Evolutionary conservation across 2,113 vertebrate genomes (phyloP), one percentile per base, ranked within the genome.

Genomic region (Sceloporus undulatus): DNA sequence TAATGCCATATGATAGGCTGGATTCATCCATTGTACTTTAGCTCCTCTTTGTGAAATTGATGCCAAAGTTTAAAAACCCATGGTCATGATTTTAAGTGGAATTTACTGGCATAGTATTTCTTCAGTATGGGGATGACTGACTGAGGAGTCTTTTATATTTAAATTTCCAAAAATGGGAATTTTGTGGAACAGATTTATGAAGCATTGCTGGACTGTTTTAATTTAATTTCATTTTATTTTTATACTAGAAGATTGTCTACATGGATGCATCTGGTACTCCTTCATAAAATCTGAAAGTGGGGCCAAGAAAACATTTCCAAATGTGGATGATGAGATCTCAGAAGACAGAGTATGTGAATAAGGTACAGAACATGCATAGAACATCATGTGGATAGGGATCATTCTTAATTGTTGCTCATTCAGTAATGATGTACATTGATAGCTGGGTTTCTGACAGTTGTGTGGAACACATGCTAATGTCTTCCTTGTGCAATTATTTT

Each of bases 1-100:
- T 86, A 94, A 89, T 86, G 6, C 1, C 68, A 93, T 90, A 66
- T 90, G 56, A 86, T 93, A 86, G 23, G 74, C 1, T 87, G 23
- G 34, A 73, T 85, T 91, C 65, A 86, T 73, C 34, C 62, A 77
- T 75, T 90, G 18, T 85, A 59, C 25, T 87, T 91, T 91, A 89
- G 73, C 88, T 89, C 66, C 10, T 91, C 3, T 84, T 48, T 76
- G 6, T 18, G 94, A 84, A 89, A 92, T 84, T 84, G 54, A 92
- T 88, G 73, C 48, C 86, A 82, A 92, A 91, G 88, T 93, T 89
- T 88, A 93, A 94, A 92, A 92, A 84, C 89, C 5, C 5, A 88
- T 87, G 19, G 4, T 21, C 90, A 27, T 92, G 84, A 87, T 92
- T 95, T 95, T 84, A 88, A 84, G 38, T 85, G 93, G 52, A 66